These are phyloP conservation scores for Andrena haemorrhoa DNA, from an alignment of 2,888 invertebrate genomes.

Conservation along the genomic window DNA sequence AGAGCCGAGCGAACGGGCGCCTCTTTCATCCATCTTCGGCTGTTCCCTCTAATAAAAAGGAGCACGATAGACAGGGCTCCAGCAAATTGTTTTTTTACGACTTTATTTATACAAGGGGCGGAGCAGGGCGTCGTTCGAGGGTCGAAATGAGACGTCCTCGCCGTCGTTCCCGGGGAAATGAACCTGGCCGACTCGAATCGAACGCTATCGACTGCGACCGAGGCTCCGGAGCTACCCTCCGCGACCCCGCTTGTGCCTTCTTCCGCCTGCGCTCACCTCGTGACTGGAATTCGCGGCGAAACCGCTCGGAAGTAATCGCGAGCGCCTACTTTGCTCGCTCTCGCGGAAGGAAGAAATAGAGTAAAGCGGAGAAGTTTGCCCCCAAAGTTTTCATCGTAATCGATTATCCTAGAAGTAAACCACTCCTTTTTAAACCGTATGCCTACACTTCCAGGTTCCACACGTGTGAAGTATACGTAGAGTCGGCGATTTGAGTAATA, in stretches of 20 bases:
- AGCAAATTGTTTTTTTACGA: constrained; percentile 65
- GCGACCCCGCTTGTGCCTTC: no score
- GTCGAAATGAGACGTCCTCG: constrained; percentile 42
- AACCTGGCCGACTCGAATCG: constrained; percentile 10
- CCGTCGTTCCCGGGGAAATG: constrained; percentile 27
- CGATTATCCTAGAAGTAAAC: no score
- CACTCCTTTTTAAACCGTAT: no score
- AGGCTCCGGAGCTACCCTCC: no score
- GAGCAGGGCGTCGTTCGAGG: constrained; percentile 32
- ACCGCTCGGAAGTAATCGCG: neutral
- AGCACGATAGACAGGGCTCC: constrained; percentile 23
- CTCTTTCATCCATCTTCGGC: constrained; percentile 10
- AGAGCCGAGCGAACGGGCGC: constrained; percentile 1
- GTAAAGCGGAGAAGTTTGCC: no score
- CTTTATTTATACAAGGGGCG: constrained; percentile 63
- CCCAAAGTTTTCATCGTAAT: no score
- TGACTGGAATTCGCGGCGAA: constrained; percentile 20
- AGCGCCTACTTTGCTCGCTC: no score
- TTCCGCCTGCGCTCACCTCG: no score
- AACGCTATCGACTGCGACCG: constrained; percentile 19
- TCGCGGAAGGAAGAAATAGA: no score
- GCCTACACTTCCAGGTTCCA: no score
- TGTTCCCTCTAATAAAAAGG: constrained; percentile 49
- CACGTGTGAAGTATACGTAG: no score
- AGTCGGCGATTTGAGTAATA: no score